Conservation (phyloP, 2,888 invertebrate species). For the Drosophila leonis region DNA sequence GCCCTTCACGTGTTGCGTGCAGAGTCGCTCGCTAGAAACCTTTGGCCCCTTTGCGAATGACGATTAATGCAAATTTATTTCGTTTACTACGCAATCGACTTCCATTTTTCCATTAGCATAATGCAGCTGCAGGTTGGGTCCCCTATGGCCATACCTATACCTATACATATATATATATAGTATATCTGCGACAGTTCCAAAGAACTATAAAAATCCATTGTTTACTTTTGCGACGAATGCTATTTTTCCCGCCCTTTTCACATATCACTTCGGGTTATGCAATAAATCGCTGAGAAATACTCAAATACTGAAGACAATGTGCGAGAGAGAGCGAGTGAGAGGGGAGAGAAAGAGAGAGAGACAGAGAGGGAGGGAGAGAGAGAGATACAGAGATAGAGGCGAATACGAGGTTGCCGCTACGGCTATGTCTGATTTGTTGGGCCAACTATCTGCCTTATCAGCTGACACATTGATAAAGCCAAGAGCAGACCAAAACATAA, state of each 20-base stretch:
- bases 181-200: conserved; percentile 44
- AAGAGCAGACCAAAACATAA: conserved; percentile 45
- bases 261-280: conserved; percentile 65
- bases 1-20: conserved; percentile 61
- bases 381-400: conserved; percentile 9
- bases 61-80: conserved; percentile 64
- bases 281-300: conserved; percentile 39
- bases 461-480: conserved; percentile 76
- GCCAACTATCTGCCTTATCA: conserved; percentile 77
- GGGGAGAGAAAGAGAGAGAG: background rate
- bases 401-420: conserved; percentile 29
- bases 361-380: background rate
- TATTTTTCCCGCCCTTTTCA: conserved; percentile 73
- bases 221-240: conserved; percentile 56
- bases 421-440: conserved; percentile 56
- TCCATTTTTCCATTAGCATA: conserved; percentile 70
- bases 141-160: background rate
- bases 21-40: conserved; percentile 19
- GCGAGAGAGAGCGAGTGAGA: conserved; percentile 4
- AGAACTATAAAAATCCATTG: conserved; percentile 67
- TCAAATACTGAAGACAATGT: conserved; percentile 11
- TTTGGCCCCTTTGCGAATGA: conserved; percentile 33
- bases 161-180: background rate
- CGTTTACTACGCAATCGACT: conserved; percentile 65
- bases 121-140: conserved; percentile 62